These are phyloP conservation scores for Arrhopalites spinosus DNA, from an alignment of 2,888 invertebrate genomes.

Conservation along the genomic window DNA sequence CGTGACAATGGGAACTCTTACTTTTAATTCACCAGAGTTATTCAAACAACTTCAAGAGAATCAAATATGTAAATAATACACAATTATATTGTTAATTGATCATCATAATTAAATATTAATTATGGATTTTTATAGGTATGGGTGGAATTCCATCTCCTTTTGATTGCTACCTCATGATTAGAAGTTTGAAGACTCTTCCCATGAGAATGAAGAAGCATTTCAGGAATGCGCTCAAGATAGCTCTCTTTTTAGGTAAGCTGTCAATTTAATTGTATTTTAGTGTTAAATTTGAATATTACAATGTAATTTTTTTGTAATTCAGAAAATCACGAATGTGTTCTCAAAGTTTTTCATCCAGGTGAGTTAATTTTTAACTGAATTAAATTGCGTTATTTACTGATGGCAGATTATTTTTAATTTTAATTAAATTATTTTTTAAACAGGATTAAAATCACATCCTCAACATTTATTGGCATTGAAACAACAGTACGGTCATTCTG, in stretches of 20 bases:
- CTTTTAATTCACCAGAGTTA: conserved; percentile 62
- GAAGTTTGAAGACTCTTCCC: conserved; percentile 90
- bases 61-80: conserved; percentile 60
- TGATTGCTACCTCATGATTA: conserved; percentile 91
- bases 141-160: conserved; percentile 95
- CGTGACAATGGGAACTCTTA: conserved; percentile 66
- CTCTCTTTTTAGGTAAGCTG: conserved; percentile 79
- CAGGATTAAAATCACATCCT: conserved; percentile 81
- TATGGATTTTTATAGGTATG: conserved; percentile 66
- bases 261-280: too few relatives aligned
- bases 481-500: conserved; percentile 86
- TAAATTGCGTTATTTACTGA: background rate
- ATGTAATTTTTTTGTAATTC: too few relatives aligned
- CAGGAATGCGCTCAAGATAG: conserved; percentile 76
- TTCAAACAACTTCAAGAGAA: conserved; percentile 62
- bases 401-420: background rate
- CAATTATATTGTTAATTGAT: background rate
- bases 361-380: conserved; percentile 45
- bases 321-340: conserved; percentile 78
- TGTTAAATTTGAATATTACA: too few relatives aligned
- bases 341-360: conserved; percentile 83
- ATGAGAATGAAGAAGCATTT: conserved; percentile 90
- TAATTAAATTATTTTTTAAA: conserved; percentile 50
- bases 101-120: background rate
- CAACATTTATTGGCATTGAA: conserved; percentile 77